Conservation (phyloP, 2,113 vertebrate species). For the Alexandromys fortis region DNA sequence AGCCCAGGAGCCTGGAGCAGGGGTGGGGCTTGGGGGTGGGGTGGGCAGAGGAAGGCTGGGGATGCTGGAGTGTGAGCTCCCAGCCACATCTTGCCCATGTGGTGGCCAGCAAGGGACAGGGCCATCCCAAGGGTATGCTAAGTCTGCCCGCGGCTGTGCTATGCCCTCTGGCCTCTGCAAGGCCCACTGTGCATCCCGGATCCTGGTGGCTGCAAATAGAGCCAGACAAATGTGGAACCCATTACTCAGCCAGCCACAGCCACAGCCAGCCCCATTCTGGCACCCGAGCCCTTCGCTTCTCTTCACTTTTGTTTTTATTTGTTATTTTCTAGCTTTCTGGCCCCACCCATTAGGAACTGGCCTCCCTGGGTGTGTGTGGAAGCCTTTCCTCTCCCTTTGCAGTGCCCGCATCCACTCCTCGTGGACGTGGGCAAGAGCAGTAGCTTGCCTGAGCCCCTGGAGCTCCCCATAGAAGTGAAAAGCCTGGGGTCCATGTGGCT, state of each 20-base stretch:
- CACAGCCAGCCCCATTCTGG: slow-evolving; percentile 70
- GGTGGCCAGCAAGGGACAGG: slow-evolving; percentile 16
- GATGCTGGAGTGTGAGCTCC: not conserved
- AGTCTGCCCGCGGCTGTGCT: slow-evolving; percentile 32
- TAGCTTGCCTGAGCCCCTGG: not conserved
- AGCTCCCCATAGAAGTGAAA: not conserved
- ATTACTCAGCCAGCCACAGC: slow-evolving; percentile 74
- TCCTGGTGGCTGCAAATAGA: slow-evolving; percentile 38
- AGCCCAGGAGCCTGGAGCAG: slow-evolving; percentile 66
- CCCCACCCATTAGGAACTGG: slow-evolving; percentile 63
- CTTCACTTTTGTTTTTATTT: slow-evolving; percentile 79
- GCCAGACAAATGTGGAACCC: slow-evolving; percentile 80
- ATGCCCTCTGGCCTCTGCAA: slow-evolving; percentile 50
- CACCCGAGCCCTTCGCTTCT: slow-evolving; percentile 64
- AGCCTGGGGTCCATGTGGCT: not conserved
- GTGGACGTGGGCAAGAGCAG: not conserved
- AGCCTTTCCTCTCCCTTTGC: not conserved
- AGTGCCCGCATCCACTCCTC: not conserved
- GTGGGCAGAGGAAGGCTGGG: not conserved
- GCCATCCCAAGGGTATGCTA: slow-evolving; percentile 6
- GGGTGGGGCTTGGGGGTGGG: not conserved
- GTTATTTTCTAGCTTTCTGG: slow-evolving; percentile 78
- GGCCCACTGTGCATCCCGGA: slow-evolving; percentile 37
- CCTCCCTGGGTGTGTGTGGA: slow-evolving; percentile 20
- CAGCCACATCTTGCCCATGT: not conserved